Percentiles rank a stretch among this genome's conserved stretches.
Evolutionary conservation across 2,113 vertebrate genomes (phyloP).

Genomic region (Diglossa brunneiventris): DNA sequence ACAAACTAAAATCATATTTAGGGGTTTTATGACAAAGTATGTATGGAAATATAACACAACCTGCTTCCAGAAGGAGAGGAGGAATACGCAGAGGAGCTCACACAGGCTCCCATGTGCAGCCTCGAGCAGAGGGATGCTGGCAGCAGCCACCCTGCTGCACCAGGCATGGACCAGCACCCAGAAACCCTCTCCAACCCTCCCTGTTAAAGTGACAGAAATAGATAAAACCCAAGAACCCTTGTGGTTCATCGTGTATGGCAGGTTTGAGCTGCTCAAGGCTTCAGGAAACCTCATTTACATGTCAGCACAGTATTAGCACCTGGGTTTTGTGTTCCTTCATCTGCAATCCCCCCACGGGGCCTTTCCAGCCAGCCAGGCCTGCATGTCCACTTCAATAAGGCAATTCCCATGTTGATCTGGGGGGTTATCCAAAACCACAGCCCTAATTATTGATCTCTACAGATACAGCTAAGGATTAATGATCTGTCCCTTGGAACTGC

Average conservation of each 20-base stretch:
- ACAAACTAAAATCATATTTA: not conserved
- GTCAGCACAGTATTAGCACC: fast-evolving
- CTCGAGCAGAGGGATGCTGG: not conserved
- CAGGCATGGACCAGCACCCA: not conserved
- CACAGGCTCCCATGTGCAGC: not conserved
- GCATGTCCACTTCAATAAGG: not conserved
- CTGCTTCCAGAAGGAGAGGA: not conserved
- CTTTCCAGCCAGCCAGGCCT: not conserved
- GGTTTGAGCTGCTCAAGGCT: not conserved
- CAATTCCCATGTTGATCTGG: not conserved
- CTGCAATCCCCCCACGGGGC: not conserved
- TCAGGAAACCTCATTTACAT: not conserved
- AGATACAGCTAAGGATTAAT: not conserved
- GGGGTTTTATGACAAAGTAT: not conserved
- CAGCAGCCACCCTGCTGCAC: not conserved
- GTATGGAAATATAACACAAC: not conserved
- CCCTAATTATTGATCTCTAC: not conserved
- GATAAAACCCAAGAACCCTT: not conserved
- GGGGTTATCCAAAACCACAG: not conserved
- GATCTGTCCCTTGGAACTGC: not conserved
- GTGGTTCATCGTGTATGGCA: not conserved
- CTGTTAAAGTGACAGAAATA: not conserved
- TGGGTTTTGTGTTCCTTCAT: not conserved
- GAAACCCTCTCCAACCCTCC: not conserved
- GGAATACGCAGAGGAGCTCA: not conserved